Evolutionary conservation across 2,888 invertebrate species (phyloP), one percentile per base, ranked within the genome.

Genomic region (Drosophila anceps): DNA sequence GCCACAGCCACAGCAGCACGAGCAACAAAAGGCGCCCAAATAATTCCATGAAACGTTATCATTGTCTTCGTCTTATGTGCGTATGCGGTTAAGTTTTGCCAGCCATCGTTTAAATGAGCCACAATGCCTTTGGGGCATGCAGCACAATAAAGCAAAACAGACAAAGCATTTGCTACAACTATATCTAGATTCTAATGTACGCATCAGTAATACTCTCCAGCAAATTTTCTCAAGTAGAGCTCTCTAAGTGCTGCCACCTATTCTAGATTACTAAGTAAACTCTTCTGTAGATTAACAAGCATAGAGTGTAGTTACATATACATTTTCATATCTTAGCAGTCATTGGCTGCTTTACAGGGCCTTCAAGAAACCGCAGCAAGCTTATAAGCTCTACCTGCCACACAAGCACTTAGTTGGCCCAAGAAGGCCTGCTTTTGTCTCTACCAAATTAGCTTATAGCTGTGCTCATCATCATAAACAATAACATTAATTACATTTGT

Each of bases 21-120:
- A 60, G 65, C 58, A 69, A 72, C 69, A 69, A 66, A 76, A 66
- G 75, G 60, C 62, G 57, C 71, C 41, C 72, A 75, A 81, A 79
- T 82, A 81, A 82, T 86, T 76, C 74, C 71, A 69, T 76, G 69
- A 55, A 84, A 84, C 81, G 67, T 79, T 86, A 76, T 76, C 86
- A 82, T 84, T 86, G 84, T 86, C 72, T 79, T 69, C 60, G 65
- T 64, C 55, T 67, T 76, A 53, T 67, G 68, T 70, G 69, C 77
- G 78, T 58, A 39, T 82, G 82, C 55, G 86, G 82, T 67, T 74
- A 57, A 69, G 70, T 82, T 50, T 76, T 73, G 67, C 75, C 69
- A 73, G 63, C 66, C 85, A 62, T 60, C 63, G 63, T 76, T 85
- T 79, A 85, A 84, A 78, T 81, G 74, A 78, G 85, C 85, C 79